Evolutionary conservation across 2,797 vertebrate species (phyloP), one percentile per base, ranked within the genome.

Genomic region (Sandelia bainsii): DNA sequence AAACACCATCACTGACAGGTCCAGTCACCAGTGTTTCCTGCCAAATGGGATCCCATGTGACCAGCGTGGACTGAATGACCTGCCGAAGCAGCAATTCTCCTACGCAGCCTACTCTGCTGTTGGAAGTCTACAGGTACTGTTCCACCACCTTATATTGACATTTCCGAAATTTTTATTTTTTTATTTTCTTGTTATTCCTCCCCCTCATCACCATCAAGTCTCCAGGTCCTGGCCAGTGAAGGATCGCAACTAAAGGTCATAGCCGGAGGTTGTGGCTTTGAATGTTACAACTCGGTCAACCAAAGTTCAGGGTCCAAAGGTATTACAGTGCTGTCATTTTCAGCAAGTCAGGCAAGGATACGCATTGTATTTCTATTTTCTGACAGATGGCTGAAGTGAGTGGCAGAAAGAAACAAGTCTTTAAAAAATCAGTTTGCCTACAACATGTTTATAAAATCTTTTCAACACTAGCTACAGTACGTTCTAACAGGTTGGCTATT

Each of bases 21-120:
- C 65, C 48, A 94, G 83, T 0, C 86, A 92, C 22, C 94, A 95
- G 32, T 99, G 98, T 84, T 98, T 96, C 92, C 93, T 96, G 83
- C 95, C 97, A 11, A 94, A 84, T n/a, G 96, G 97, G 71, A 93
- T 85, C 3, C 89, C 73, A 2, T 99, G 97, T 90, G 90, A 93
- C 77, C 85, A 89, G 88, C 91, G 67, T 73, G 83, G 90, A 75
- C 62, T 75, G 14, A 58, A 13, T 61, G 80, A 84, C n/a, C 50
- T 78, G n/a, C 62, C 72, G 1, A 81, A 75, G 59, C 76, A 80
- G 65, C 87, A 91, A 34, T 94, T 92, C 87, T 94, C 96, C 0
- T 98, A 96, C 0, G 97, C 97, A 22, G 96, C 97, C 77, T 99
- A 98, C 83, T 98, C 98, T 81, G 95, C 96, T 72, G 94, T 92